Base-by-base conservation (phyloP, 2,797 vertebrate genomes). In the Epinephelus awoara region DNA sequence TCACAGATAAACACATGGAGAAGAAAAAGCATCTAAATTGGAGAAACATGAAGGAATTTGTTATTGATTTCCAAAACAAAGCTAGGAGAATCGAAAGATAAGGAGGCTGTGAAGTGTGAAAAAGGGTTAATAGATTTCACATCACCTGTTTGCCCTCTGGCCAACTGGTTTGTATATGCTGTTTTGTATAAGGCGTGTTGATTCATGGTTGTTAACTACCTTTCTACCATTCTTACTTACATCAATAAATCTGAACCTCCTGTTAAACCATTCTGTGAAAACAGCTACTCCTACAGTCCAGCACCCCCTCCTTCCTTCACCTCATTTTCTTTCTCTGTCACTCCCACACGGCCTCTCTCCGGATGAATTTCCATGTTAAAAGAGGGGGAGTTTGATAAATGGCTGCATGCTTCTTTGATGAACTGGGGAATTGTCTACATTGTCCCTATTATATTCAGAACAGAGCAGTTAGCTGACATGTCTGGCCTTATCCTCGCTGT, bases 381-480 rank as follows among this genome's bases (percentile, higher is more conserved):
- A 68, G 58, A 76, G 71, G 57, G 46, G 56, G 40, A 54, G 66
- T 76, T 80, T 93, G 92, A 93, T 89, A 56, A 91, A 93, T 90
- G 87, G 82, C 85, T 29, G 0, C 23, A 65, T 9, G 15, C 56
- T 65, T 71, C 50, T 71, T 67, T 47, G 67, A 84, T 78, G 84
- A 90, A 85, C 76, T 72, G 21, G 19, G 70, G 52, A 76, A 81
- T 78, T 46, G 50, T 80, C 58, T 72, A 66, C 66, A 59, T 66
- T 14, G 25, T 80, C 77, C 47, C 46, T 56, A 66, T 83, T 89
- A 79, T 82, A 77, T 78, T 82, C 64, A 87, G 55, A 85, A 40
- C 52, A 38, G 59, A 79, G 69, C 77, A 23, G 42, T 85, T 57
- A 58, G 59, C 65, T 74, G 77, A 77, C 74, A 80, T 23, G 44